Evolutionary conservation across 2,797 vertebrate genomes (phyloP).

Genomic region (Galago senegalensis): DNA sequence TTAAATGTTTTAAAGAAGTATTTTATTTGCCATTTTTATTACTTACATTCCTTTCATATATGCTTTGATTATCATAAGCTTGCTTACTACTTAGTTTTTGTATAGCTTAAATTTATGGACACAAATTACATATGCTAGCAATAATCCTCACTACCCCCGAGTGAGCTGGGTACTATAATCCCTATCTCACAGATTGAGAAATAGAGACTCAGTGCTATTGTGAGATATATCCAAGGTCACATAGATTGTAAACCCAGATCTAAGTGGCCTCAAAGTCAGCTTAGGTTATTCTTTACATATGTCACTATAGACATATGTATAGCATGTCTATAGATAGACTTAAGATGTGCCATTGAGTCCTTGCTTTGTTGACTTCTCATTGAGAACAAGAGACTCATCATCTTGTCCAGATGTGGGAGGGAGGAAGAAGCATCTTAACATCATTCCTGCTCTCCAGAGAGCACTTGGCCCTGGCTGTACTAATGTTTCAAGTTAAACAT

Average conservation of each 20-base stretch:
- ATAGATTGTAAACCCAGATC: neutral
- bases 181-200: neutral
- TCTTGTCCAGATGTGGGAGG: neutral
- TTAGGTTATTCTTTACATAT: neutral
- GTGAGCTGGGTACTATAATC: neutral
- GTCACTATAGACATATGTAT: neutral
- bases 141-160: neutral
- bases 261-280: neutral
- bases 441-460: neutral
- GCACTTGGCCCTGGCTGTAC: neutral
- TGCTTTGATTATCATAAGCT: neutral
- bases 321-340: neutral
- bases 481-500: neutral
- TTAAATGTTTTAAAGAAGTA: neutral
- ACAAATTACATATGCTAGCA: neutral
- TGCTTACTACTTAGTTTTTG: neutral
- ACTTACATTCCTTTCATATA: neutral
- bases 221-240: neutral
- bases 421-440: neutral
- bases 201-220: neutral
- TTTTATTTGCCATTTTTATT: neutral
- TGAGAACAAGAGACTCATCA: neutral
- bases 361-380: neutral
- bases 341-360: neutral
- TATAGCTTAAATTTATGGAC: neutral